Conservation (phyloP, 2,797 vertebrate genomes). For the Parotocinclus haroldoi region DNA sequence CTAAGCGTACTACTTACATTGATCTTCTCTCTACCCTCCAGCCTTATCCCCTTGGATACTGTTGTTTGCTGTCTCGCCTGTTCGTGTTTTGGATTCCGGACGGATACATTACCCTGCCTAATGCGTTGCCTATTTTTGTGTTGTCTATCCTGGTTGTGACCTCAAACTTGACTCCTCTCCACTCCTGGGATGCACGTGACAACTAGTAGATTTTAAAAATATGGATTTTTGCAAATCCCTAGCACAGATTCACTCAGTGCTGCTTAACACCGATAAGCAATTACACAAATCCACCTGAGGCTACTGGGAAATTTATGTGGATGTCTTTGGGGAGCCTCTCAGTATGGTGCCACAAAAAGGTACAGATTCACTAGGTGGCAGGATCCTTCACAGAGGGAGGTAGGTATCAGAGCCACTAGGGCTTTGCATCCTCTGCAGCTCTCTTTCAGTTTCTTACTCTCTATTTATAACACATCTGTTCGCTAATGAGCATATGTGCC, state of each 20-base stretch:
- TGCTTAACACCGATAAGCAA: constrained; percentile 40
- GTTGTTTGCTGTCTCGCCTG: too few relatives aligned
- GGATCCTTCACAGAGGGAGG: constrained; percentile 44
- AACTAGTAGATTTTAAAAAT: too few relatives aligned
- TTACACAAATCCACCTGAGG: constrained; percentile 30
- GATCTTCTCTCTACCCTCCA: constrained; percentile 1
- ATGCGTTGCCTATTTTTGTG: too few relatives aligned
- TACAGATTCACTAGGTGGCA: constrained; percentile 35
- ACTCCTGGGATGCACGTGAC: too few relatives aligned
- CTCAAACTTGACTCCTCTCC: too few relatives aligned
- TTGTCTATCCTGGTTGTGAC: too few relatives aligned
- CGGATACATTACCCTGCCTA: too few relatives aligned
- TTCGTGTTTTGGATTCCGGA: too few relatives aligned
- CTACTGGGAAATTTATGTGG: constrained; percentile 37
- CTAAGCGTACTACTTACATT: too few relatives aligned
- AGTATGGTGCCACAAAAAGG: constrained; percentile 39
- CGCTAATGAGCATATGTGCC: constrained; percentile 58
- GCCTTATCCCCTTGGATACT: constrained; percentile 35
- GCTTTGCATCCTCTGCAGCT: constrained; percentile 41
- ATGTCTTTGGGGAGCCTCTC: constrained; percentile 44
- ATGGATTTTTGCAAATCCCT: too few relatives aligned
- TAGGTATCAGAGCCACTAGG: constrained; percentile 45
- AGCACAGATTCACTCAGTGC: constrained; percentile 35
- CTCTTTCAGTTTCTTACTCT: constrained; percentile 3
- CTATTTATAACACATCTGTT: constrained; percentile 17